Base-by-base conservation (phyloP, 2,797 vertebrate genomes). In the Mallotus villosus region DNA sequence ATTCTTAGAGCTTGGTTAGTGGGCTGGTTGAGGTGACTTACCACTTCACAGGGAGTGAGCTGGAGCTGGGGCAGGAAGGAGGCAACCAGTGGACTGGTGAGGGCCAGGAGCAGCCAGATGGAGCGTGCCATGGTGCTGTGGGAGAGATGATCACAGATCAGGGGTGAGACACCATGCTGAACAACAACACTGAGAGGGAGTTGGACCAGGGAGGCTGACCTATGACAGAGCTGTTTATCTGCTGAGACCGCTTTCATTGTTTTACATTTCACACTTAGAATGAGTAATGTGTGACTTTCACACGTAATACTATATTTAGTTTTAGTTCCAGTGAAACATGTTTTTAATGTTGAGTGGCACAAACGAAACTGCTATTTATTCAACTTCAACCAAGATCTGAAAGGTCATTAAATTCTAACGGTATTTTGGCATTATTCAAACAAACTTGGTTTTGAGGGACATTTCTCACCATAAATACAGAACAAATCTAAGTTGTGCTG, bases 101-200 rank as follows among this genome's bases (percentile, higher is more conserved):
- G 67, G 72, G 91, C 85, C 90, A 94, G 88, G 79, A 97, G 81
- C 57, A 96, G 85, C 90, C 95, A 76, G 77, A 94, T 71, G 85
- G 90, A 81, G 67, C 82, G 63, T 72, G 89, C 93, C 97, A 99
- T 99, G 89, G 86, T 89, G 93, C 95, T 96, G 90, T 67, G 71
- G 69, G 67, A 81, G 0, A 55, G 71, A 12, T 19, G 32, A 6
- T 78, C 72, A 34, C 17, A 19, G 27, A 14, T 7, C 17, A 82
- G 68, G 58, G 73, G 72, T 60, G 51, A 78, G 67, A 14, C 1
- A 46, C 9, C 2, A 14, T 63, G 68, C 68, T 80, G 80, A 85
- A 82, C 78, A 75, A 66, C 58, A 78, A 27, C 59, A 66, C 72
- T 17, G 17, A 51, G 16, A 59, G 76, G 73, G 79, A 71, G 63